Conservation (phyloP, 2,888 invertebrate genomes). For the Leucoptera coffeella region DNA sequence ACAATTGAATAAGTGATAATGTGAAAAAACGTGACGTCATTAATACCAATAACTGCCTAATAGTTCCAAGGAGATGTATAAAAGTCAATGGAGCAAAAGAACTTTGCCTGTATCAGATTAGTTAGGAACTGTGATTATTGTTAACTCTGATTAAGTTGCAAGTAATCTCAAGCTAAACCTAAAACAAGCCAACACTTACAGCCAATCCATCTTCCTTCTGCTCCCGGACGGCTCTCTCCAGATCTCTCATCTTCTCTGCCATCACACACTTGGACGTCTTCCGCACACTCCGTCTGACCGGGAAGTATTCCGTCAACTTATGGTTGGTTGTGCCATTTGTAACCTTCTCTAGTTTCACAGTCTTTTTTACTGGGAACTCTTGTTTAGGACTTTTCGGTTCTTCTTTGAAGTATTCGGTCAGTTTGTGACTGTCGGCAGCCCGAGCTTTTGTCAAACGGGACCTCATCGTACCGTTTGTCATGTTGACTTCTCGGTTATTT, state of each 20-base stretch:
- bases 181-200: too few species aligned
- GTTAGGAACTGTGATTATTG: too few species aligned
- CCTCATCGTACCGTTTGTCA: constrained; percentile 36
- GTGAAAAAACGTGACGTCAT: too few species aligned
- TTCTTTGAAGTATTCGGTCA: constrained; percentile 43
- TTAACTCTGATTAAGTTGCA: too few species aligned
- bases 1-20: too few species aligned
- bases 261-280: constrained; percentile 79
- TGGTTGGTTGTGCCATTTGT: constrained; percentile 48
- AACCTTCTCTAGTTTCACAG: constrained; percentile 15
- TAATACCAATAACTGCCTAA: too few species aligned
- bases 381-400: constrained; percentile 35
- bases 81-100: too few species aligned
- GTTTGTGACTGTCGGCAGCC: constrained; percentile 33
- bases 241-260: constrained; percentile 74
- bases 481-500: constrained; percentile 33
- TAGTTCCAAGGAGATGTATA: too few species aligned
- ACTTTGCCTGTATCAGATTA: too few species aligned
- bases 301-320: constrained; percentile 83
- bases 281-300: constrained; percentile 78
- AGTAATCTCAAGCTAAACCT: too few species aligned
- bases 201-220: constrained; percentile 77
- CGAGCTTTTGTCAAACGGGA: constrained; percentile 26
- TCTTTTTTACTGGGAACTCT: too few species aligned
- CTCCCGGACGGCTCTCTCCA: constrained; percentile 72